A percentile compares a stretch with the other conserved stretches of the same genome.
Evolutionary conservation across 2,888 invertebrate species (phyloP).

Genomic region (Ypsolopha sequella): DNA sequence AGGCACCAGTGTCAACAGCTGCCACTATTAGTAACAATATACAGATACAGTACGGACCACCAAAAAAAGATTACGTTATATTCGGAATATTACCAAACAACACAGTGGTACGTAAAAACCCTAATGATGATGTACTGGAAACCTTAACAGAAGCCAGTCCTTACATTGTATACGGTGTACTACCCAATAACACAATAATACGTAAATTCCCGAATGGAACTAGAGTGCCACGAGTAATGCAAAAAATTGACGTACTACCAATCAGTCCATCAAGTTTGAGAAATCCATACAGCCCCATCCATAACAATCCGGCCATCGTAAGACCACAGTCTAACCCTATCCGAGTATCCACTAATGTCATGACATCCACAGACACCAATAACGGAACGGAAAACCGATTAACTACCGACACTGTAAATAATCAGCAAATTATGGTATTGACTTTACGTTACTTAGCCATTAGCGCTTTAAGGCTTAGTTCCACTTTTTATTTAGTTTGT

Average conservation of each 20-base stretch:
- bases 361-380: constrained; percentile 70
- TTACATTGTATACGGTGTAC: constrained; percentile 81
- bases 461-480: constrained; percentile 19
- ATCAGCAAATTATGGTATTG: constrained; percentile 66
- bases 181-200: constrained; percentile 83
- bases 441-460: constrained; percentile 59
- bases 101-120: constrained; percentile 82
- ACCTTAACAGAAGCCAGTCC: constrained; percentile 77
- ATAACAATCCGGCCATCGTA: constrained; percentile 69
- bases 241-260: constrained; percentile 71
- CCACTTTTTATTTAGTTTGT: constrained; percentile 7
- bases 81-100: constrained; percentile 84
- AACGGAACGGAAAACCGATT: constrained; percentile 67
- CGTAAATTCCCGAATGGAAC: constrained; percentile 86
- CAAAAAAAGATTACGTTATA: constrained; percentile 78
- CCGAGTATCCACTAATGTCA: constrained; percentile 77
- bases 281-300: constrained; percentile 73
- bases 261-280: constrained; percentile 71
- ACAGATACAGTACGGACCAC: constrained; percentile 30
- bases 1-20: constrained; percentile 21
- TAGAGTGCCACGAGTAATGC: constrained; percentile 76
- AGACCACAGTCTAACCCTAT: constrained; percentile 69
- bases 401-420: constrained; percentile 70
- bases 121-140: constrained; percentile 75
- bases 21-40: constrained; percentile 11